Conservation (phyloP, 2,888 invertebrate species). For the Dolomedes plantarius region DNA sequence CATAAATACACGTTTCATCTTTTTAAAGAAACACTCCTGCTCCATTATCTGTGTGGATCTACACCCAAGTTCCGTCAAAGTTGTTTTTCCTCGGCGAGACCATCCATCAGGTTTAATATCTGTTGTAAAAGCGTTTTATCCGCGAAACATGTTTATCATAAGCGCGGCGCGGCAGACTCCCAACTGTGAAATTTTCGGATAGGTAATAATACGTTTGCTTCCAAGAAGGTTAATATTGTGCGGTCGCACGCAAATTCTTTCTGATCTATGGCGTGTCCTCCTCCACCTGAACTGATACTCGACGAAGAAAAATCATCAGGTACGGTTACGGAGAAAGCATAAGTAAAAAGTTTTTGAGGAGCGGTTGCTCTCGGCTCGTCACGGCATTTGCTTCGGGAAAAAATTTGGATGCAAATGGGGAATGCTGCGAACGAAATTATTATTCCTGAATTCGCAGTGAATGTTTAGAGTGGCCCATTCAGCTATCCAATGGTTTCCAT, state of each 20-base stretch:
- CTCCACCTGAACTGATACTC: neutral
- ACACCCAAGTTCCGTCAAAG: constrained; percentile 22
- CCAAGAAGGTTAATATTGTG: constrained; percentile 10
- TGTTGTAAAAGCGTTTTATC: constrained; percentile 8
- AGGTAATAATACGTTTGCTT: constrained; percentile 49
- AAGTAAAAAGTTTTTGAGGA: neutral
- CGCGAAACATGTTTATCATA: constrained; percentile 13
- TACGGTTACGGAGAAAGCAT: neutral
- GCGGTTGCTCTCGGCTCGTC: neutral
- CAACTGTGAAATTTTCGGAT: constrained; percentile 47
- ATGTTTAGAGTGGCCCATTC: too few relatives aligned
- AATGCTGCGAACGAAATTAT: too few relatives aligned
- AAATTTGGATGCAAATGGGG: neutral
- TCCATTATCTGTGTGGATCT: constrained; percentile 14
- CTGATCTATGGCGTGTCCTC: neutral
- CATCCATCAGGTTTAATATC: constrained; percentile 57
- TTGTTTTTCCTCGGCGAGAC: neutral
- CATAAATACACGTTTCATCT: constrained; percentile 23
- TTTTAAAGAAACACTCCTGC: constrained; percentile 12
- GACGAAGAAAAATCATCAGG: neutral
- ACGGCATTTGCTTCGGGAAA: neutral
- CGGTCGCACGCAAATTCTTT: constrained; percentile 26
- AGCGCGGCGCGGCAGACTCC: constrained; percentile 14
- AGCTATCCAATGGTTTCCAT: too few relatives aligned
- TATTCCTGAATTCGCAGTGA: too few relatives aligned